Evolutionary conservation across 64 coral and sea anemone species (phyloP).

Genomic region (Stichodactyla helianthus): DNA sequence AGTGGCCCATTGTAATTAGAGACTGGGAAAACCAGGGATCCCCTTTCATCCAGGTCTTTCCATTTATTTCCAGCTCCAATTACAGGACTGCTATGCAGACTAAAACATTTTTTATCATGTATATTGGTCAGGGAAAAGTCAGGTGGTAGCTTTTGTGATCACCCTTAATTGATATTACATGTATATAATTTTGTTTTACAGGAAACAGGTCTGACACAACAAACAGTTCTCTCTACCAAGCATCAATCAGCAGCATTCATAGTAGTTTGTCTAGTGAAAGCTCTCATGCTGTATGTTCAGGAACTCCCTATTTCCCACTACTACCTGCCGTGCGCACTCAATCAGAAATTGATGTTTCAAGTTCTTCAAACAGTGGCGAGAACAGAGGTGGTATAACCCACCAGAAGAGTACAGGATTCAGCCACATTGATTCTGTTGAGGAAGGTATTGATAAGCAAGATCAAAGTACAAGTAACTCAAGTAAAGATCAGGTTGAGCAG

Average conservation of each 20-base stretch:
- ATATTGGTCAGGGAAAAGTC: no score
- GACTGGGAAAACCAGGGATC: no score
- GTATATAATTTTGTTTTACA: not conserved
- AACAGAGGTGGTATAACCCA: constrained; percentile 23
- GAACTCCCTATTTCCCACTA: constrained; percentile 1
- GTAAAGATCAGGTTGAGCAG: not conserved
- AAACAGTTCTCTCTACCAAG: constrained; percentile 38
- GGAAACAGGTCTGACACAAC: not conserved
- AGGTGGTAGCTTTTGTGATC: not conserved
- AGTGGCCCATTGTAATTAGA: no score
- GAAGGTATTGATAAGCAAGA: not conserved
- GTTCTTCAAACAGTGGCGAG: constrained; percentile 41
- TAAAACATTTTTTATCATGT: no score
- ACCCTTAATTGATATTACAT: not conserved
- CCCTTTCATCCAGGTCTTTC: no score
- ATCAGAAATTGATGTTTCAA: constrained; percentile 18
- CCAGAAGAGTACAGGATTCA: not conserved
- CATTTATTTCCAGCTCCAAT: no score
- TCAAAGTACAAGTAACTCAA: not conserved
- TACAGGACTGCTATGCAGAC: no score
- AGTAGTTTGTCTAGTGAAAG: constrained; percentile 34
- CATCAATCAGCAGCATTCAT: constrained; percentile 42
- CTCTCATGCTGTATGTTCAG: not conserved
- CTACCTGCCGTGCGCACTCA: constrained; percentile 32
- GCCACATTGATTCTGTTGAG: not conserved